These are phyloP conservation scores for Busseola fusca DNA, from an alignment of 2,888 invertebrate genomes.

Conservation along the genomic window DNA sequence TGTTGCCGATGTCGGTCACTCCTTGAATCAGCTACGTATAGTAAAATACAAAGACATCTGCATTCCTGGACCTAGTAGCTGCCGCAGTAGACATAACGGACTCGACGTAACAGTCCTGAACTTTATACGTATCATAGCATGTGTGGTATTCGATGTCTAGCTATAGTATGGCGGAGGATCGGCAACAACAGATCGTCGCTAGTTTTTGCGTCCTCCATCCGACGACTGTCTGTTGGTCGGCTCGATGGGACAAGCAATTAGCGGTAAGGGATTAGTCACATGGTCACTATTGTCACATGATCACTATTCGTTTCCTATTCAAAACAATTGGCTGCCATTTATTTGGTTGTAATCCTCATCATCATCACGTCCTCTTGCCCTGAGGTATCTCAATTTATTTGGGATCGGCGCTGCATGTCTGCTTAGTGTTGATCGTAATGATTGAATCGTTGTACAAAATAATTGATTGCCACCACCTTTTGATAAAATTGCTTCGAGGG, in stretches of 20 bases:
- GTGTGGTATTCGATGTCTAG: neutral
- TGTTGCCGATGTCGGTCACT: neutral
- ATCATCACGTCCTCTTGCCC: neutral
- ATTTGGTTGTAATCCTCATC: too few species aligned
- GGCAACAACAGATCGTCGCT: constrained; percentile 28
- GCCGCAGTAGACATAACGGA: neutral
- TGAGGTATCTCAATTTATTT: neutral
- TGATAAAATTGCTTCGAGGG: too few species aligned
- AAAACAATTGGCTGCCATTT: neutral
- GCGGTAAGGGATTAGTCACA: constrained; percentile 24
- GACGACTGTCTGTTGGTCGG: constrained; percentile 18
- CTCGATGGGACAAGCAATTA: constrained; percentile 13
- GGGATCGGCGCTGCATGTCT: neutral
- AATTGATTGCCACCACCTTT: neutral
- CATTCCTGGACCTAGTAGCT: neutral
- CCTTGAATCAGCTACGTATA: neutral
- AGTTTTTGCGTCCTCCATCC: constrained; percentile 41
- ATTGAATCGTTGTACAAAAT: neutral
- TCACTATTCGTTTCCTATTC: neutral
- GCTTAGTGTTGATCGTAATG: neutral
- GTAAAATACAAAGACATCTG: neutral
- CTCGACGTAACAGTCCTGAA: constrained; percentile 1
- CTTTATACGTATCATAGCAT: neutral
- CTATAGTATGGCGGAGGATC: neutral
- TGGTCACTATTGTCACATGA: constrained; percentile 5